Conservation (phyloP, 1,140 invertebrate species). For the Plodia interpunctella region DNA sequence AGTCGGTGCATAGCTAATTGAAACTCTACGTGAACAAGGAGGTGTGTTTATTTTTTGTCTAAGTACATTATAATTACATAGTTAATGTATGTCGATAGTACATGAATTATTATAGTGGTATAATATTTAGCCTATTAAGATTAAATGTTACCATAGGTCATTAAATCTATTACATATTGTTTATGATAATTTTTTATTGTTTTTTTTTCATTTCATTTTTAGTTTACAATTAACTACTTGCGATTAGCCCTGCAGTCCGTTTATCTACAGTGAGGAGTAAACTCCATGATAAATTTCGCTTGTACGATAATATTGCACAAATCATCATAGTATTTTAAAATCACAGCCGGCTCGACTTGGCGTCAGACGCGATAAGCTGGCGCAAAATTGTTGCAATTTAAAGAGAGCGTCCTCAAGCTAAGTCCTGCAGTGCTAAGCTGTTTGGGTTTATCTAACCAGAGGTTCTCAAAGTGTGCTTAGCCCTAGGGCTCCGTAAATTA, state of each 20-base stretch:
- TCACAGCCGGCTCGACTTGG: slow-evolving; percentile 1
- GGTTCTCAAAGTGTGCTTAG: too few relatives aligned
- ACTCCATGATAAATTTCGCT: slow-evolving; percentile 2
- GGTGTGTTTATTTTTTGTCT: slow-evolving; percentile 15
- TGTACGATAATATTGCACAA: not conserved
- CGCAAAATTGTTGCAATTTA: not conserved
- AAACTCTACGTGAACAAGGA: slow-evolving; percentile 38
- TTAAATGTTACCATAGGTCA: slow-evolving; percentile 16
- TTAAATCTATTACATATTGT: slow-evolving; percentile 20
- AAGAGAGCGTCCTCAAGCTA: not conserved
- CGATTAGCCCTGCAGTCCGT: slow-evolving; percentile 5
- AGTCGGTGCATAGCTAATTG: slow-evolving; percentile 35
- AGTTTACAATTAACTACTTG: not conserved
- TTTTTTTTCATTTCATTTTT: not conserved
- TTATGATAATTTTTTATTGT: slow-evolving; percentile 7
- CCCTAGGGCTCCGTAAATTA: too few relatives aligned
- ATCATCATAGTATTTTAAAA: not conserved
- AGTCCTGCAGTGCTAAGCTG: not conserved
- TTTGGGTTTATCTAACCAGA: too few relatives aligned
- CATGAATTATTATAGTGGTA: slow-evolving; percentile 14
- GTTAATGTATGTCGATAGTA: slow-evolving; percentile 20
- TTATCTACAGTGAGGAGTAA: not conserved
- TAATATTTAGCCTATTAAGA: slow-evolving; percentile 26
- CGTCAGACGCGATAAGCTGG: not conserved
- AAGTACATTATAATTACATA: slow-evolving; percentile 19